Evolutionary conservation across 2,113 vertebrate genomes (phyloP), one percentile per base, ranked within the genome.

Genomic region (Zapornia atra): DNA sequence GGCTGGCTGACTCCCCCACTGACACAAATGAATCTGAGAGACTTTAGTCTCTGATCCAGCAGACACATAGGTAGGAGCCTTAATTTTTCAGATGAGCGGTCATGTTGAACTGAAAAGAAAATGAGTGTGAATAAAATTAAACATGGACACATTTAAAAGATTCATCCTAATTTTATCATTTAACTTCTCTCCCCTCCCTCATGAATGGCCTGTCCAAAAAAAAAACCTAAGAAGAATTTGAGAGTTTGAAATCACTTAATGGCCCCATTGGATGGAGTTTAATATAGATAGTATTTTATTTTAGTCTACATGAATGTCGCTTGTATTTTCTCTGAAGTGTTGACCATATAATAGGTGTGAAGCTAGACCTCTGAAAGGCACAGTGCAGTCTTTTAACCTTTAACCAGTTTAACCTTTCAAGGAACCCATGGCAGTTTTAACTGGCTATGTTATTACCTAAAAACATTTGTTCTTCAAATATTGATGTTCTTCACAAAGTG

Each of bases 391-490:
- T 94, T 94, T 86, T 76, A 90, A 75, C 44, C 65, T 96, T 95
- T 92, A 90, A 90, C 82, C 28, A 0, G 31, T 88, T 88, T 92
- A 88, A 82, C 65, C 70, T 94, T 57, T 92, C 71, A 84, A 29
- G 87, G 33, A 84, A 92, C 54, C 59, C 51, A 16, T 38, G 54
- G 42, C 57, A 69, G 60, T 94, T 97, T 85, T 83, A 81, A 59
- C 33, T 85, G 65, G 65, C n/a, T 61, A 4, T 94, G 38, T 75
- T 82, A 72, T 59, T 89, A 76, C 77, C 78, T 95, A 48, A 92
- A 94, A 82, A 53, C 5, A 1, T 82, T 92, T 63, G 46, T 93
- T 96, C 66, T 92, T 94, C 84, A 94, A 89, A 88, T 93, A 91
- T 44, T 94, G 59, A 80, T 93, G 66, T 69, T 91, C 54, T 85